A percentile compares a stretch with the other conserved stretches of the same genome.
Evolutionary conservation across 2,888 invertebrate genomes (phyloP).

Genomic region (Aphidoletes aphidimyza): DNA sequence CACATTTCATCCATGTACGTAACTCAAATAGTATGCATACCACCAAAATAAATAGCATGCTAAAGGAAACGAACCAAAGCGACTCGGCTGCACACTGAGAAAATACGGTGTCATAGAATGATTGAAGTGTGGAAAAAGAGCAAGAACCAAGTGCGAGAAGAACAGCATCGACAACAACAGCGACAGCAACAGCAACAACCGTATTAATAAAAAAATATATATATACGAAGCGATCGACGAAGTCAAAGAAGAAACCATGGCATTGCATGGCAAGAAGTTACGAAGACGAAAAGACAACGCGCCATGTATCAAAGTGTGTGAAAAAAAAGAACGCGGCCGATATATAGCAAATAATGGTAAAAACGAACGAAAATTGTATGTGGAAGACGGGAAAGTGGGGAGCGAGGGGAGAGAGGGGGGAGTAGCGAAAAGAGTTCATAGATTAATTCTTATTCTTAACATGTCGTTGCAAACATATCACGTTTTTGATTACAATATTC

Average conservation of each 20-base stretch:
- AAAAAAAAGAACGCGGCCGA: not conserved
- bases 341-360: too few relatives aligned
- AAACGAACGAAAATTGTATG: not conserved
- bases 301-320: conserved; percentile 27
- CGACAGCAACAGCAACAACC: not conserved
- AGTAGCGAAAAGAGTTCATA: conserved; percentile 26
- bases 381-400: not conserved
- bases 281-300: not conserved
- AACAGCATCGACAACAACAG: not conserved
- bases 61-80: not conserved
- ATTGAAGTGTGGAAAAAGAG: not conserved
- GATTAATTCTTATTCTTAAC: conserved; percentile 54
- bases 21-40: conserved; percentile 50
- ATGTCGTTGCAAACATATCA: conserved; percentile 56
- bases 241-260: not conserved
- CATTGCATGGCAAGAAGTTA: not conserved
- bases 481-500: conserved; percentile 56
- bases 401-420: not conserved
- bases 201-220: not conserved
- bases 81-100: not conserved
- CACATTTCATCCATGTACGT: conserved; percentile 35
- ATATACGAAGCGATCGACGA: not conserved
- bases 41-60: conserved; percentile 45
- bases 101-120: conserved; percentile 37
- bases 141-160: not conserved